Evolutionary conservation across 35 echinoderm and acorn worm species (phyloP), one percentile per base, ranked within the genome.

Genomic region (Ophiothrix spiculata): DNA sequence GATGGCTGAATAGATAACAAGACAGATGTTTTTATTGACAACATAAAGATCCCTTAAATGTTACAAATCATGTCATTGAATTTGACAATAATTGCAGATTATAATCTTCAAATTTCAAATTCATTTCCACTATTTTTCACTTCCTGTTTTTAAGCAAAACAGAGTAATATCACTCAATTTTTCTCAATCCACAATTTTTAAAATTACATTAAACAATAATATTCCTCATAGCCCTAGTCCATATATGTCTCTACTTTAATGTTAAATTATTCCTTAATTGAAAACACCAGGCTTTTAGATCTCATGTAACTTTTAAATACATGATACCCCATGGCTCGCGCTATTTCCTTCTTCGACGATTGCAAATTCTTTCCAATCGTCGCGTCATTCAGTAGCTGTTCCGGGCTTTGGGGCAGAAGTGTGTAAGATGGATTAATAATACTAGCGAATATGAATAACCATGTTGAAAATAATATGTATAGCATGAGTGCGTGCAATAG

Each of bases 251-350:
- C 29, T 69, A 69, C 60, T 69, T 69, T 69, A 69, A 69, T 69
- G 60, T 69, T 69, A 69, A 69, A 69, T 69, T 69, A 69, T 69
- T 6, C 60, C 60, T 1, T 69, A 69, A 69, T 69, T 69, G 60
- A 69, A 69, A 69, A 69, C 60, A 69, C 60, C 60, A n/a, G 60
- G 60, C 60, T 69, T 69, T 69, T 69, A 69, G 60, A 15, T 69
- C 60, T 69, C 60, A 69, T 25, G 60, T 69, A 69, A 69, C 10
- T 69, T 54, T 69, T 69, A 25, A 12, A 69, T n/a, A 69, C 60
- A 25, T 15, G 60, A 69, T 69, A 69, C 60, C 60, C 60, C 25
- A 69, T 2, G 29, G 60, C 60, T 69, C 60, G 16, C 25, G 29
- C 6, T 69, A 15, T 69, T 69, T 28, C 60, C 42, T 12, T 69